A percentile compares a stretch with the other conserved stretches of the same genome.
Conservation (phyloP, 2,797 vertebrate genomes). For the Lerista edwardsae region DNA sequence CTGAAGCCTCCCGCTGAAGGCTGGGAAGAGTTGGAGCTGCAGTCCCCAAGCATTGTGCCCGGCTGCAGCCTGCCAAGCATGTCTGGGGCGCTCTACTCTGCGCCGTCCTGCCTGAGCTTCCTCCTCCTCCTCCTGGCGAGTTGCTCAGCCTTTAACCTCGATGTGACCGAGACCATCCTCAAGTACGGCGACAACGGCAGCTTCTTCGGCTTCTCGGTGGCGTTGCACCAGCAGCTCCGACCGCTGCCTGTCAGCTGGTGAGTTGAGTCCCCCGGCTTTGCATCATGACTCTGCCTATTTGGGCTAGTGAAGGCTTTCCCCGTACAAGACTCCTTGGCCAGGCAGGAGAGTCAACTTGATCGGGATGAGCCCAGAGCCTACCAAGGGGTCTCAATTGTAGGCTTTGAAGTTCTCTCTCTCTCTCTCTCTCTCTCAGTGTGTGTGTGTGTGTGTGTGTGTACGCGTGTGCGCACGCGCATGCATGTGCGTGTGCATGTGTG, state of each 20-base stretch:
- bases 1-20: not conserved
- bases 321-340: not conserved
- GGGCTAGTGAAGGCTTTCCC: too few relatives aligned
- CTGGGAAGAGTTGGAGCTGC: not conserved
- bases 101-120: conserved; percentile 66
- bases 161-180: conserved; percentile 83
- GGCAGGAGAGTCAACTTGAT: not conserved
- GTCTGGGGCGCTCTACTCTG: conserved; percentile 5
- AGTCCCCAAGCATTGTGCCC: not conserved
- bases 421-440: too few relatives aligned
- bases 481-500: not conserved
- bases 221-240: conserved; percentile 88
- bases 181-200: conserved; percentile 88
- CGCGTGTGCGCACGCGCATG: too few relatives aligned
- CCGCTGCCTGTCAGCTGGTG: conserved; percentile 89
- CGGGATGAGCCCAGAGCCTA: not conserved
- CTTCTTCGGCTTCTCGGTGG: conserved; percentile 92
- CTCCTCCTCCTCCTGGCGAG: conserved; percentile 40
- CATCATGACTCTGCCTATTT: not conserved
- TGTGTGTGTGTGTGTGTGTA: not conserved
- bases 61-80: conserved; percentile 14
- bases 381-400: not conserved
- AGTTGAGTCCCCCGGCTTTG: conserved; percentile 73
- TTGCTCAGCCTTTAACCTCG: conserved; percentile 86
- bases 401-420: not conserved